Base-by-base conservation (phyloP, 1,140 invertebrate genomes). In the Plutomurus gul region DNA sequence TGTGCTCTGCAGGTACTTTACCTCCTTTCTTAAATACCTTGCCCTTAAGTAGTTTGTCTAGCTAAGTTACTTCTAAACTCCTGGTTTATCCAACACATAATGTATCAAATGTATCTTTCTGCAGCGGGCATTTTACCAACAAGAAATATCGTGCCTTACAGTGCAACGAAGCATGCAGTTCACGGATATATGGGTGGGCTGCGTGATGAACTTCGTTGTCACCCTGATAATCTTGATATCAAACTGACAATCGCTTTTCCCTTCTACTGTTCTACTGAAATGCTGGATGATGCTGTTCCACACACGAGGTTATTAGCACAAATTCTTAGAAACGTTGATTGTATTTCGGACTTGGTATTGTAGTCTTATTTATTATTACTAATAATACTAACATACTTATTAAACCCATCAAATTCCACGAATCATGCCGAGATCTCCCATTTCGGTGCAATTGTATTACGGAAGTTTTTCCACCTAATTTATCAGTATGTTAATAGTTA, bases 251-350 rank as follows among this genome's bases (percentile, higher is more conserved):
- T 77, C 11, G 80, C 79, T 10, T 84, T 70, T 33, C 83, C 83
- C 10, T 84, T 84, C 60, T 84, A 84, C 37, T 84, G 83, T 60
- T 33, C 76, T 5, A 84, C 83, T 10, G 81, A 78, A 39, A 84
- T 84, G 83, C 47, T 84, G 13, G 81, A 82, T 56, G 78, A 77
- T 33, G 72, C 75, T 11, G 25, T 80, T 30, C 81, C 83, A 33
- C 51, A 84, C 40, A 82, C 81, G 11, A 82, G 83, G 82, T 84
- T 16, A n/a, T n/a, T n/a, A n/a, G n/a, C n/a, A n/a, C n/a, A n/a
- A n/a, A n/a, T n/a, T n/a, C n/a, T 43, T n/a, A 43, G n/a, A 43
- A n/a, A n/a, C 8, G 8, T 43, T 8, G 40, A 43, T 27, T 70
- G 25, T 70, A 70, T 70, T 70, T 10, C 18, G 36, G 22, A 30